phyloP scores from a whole-genome alignment of 2,113 vertebrate genomes.

The Columba janthina region DNA sequence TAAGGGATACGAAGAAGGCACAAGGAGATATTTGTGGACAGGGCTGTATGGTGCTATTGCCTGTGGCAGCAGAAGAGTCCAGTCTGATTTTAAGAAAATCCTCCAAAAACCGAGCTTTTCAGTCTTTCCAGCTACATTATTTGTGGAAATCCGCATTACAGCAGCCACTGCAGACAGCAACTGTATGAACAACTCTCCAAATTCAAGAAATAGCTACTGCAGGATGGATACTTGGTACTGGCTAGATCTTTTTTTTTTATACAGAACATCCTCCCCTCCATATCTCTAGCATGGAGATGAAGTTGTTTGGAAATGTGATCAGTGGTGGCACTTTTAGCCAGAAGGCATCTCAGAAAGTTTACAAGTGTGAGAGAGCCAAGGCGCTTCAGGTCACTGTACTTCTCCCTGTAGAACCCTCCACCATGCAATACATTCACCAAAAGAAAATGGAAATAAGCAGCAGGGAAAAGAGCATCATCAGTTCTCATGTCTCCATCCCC shows the following conservation, averaged over 20 bases:
- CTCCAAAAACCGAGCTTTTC: not conserved
- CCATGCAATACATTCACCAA: not conserved
- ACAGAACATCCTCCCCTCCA: not conserved
- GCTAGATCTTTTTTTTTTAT: not conserved
- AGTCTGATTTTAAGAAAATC: not conserved
- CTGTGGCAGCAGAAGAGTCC: not conserved
- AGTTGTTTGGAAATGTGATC: not conserved
- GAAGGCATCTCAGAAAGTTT: not conserved
- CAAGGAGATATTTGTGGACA: not conserved
- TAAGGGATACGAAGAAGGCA: not conserved
- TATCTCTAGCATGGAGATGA: not conserved
- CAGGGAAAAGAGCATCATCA: not conserved
- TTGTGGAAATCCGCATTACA: not conserved
- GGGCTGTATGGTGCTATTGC: accelerated
- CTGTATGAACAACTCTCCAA: not conserved
- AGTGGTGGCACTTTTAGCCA: not conserved
- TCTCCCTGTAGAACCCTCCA: not conserved
- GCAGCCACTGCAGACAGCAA: not conserved
- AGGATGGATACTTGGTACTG: not conserved
- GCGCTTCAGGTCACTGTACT: accelerated
- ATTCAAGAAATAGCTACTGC: not conserved
- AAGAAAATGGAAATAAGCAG: constrained; percentile 35
- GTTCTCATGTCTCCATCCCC: not conserved
- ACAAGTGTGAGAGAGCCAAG: not conserved
- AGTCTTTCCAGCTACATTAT: not conserved